A percentile compares a stretch with the other conserved stretches of the same genome.
phyloP scores from a whole-genome alignment of 2,113 vertebrate species.

The Epinephelus cyanopodus region DNA sequence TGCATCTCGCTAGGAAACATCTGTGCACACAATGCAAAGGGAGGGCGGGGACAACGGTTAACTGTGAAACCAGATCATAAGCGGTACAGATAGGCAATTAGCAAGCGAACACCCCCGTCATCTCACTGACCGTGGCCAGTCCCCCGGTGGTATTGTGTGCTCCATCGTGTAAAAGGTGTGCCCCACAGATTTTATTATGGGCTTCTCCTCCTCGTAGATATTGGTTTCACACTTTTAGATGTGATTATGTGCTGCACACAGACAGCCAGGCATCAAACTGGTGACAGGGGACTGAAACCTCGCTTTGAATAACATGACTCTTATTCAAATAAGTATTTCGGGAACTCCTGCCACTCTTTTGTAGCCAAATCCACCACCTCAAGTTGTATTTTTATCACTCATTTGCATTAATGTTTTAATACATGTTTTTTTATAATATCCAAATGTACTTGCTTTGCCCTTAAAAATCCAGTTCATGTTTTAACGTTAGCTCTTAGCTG shows the following conservation, averaged over 20 bases:
- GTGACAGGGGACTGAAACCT: slow-evolving; percentile 1
- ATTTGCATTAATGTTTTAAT: neutral
- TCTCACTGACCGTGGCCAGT: slow-evolving; percentile 32
- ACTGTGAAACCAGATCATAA: slow-evolving; percentile 72
- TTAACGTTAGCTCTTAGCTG: neutral
- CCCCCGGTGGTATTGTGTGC: slow-evolving; percentile 2
- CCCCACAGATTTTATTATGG: slow-evolving; percentile 39
- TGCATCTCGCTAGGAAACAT: slow-evolving; percentile 74
- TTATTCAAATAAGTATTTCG: slow-evolving; percentile 35
- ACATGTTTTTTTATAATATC: neutral
- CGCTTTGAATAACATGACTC: neutral
- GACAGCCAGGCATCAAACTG: slow-evolving; percentile 25
- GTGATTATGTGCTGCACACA: slow-evolving; percentile 34
- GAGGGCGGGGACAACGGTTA: slow-evolving; percentile 55
- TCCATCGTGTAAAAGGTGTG: slow-evolving; percentile 31
- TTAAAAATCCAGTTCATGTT: neutral
- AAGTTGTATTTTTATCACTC: neutral
- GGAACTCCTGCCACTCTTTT: neutral
- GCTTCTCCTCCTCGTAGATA: slow-evolving; percentile 20
- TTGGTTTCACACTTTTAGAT: slow-evolving; percentile 44
- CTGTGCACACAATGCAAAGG: slow-evolving; percentile 70
- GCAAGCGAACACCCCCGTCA: slow-evolving; percentile 35
- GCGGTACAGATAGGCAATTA: slow-evolving; percentile 44
- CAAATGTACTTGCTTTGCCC: neutral
- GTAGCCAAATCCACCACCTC: neutral